Base-by-base conservation (phyloP, 2,113 vertebrate species). In the Phyllopteryx taeniolatus region DNA sequence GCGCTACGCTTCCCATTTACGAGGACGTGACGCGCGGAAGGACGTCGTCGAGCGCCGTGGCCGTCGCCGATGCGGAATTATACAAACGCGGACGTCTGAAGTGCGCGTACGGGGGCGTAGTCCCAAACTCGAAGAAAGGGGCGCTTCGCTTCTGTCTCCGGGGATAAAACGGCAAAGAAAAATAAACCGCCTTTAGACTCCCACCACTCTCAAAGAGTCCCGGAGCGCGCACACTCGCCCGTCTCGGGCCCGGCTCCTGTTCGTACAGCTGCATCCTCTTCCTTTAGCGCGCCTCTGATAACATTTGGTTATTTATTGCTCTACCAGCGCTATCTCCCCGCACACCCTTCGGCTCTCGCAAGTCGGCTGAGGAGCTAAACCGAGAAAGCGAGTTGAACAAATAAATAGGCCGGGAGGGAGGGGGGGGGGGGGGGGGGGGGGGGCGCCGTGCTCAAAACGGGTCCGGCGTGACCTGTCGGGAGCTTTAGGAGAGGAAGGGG, bases 181-280 rank as follows among this genome's bases (percentile, higher is more conserved):
- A 93, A 92, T 88, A 91, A 93, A 93, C 87, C 87, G 66, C 88
- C 91, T 87, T 79, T 60, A 72, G 79, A 87, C 86, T 90, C 86
- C 89, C 80, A 9, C 8, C 53, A 82, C 83, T 89, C 91, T 90
- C 89, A 90, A 90, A 91, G 90, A 82, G 85, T 90, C 85, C 82
- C 91, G 85, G 74, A 88, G 90, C 90, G 88, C 83, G 15, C 31
- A 85, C 79, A 79, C 88, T 85, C 74, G 84, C 19, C 90, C 70
- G 88, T 87, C 92, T 91, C 87, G 51, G 76, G 84, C 83, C 78
- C 20, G 63, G 85, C 88, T 85, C 87, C 84, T 92, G 90, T 91
- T 86, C 91, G 82, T 91, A 88, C 93, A 94, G 93, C 93, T 94
- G 93, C 91, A 91, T 93, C 93, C 93, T 92, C 84, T 94, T 94